phyloP scores from a whole-genome alignment of 2,797 vertebrate species.

The Denticeps clupeoides region DNA sequence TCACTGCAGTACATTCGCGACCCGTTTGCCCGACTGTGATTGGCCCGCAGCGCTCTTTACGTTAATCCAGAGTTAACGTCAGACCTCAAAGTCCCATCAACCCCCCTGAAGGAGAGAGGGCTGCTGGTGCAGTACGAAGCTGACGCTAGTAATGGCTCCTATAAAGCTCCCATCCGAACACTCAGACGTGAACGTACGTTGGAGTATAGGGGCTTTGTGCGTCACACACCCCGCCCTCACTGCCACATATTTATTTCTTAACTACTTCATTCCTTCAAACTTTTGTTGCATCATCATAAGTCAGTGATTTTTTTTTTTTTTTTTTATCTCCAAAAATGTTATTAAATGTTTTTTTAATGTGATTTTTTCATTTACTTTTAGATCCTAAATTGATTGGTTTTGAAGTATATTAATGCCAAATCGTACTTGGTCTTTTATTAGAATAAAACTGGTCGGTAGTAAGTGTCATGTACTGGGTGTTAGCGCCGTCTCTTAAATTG shows the following conservation, averaged over 20 bases:
- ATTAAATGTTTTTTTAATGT: too few relatives aligned
- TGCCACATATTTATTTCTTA: background rate
- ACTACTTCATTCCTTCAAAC: background rate
- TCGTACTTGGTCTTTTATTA: too few relatives aligned
- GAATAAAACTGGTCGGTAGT: too few relatives aligned
- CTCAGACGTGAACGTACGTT: background rate
- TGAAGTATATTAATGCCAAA: too few relatives aligned
- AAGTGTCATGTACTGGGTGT: too few relatives aligned
- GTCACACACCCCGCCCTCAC: background rate
- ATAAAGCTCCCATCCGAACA: slow-evolving; percentile 12
- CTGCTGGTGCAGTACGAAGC: slow-evolving; percentile 31
- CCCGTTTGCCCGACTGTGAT: slow-evolving; percentile 30
- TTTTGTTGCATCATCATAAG: too few relatives aligned
- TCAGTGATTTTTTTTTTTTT: too few relatives aligned
- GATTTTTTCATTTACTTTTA: too few relatives aligned
- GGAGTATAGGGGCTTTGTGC: slow-evolving; percentile 18
- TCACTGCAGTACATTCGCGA: slow-evolving; percentile 24
- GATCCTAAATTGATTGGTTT: too few relatives aligned
- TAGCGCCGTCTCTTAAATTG: background rate
- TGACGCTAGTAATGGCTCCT: slow-evolving; percentile 24
- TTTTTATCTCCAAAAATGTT: too few relatives aligned
- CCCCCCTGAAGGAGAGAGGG: slow-evolving; percentile 13
- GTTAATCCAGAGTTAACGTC: slow-evolving; percentile 37
- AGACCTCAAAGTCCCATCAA: slow-evolving; percentile 29
- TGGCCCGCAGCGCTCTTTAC: slow-evolving; percentile 39